Evolutionary conservation across 2,113 vertebrate species (phyloP).

Genomic region (Rhabdornis inornatus): DNA sequence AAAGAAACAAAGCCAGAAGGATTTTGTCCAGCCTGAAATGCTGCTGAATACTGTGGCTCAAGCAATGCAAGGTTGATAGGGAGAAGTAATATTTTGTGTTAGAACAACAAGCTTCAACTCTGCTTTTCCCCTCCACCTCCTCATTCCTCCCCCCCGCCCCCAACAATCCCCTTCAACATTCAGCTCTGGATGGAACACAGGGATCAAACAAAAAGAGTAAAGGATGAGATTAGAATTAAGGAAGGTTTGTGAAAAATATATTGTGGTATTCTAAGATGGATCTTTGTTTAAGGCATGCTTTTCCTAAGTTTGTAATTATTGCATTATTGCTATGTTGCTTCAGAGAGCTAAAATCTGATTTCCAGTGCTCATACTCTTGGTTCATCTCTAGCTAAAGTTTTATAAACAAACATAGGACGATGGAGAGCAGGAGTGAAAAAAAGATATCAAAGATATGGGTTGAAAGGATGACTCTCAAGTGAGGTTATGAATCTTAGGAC

Average conservation of each 20-base stretch:
- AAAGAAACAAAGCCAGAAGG: not conserved
- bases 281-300: not conserved
- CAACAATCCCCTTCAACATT: not conserved
- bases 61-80: not conserved
- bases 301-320: not conserved
- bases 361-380: not conserved
- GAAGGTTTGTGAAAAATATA: not conserved
- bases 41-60: not conserved
- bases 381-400: not conserved
- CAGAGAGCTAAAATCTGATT: not conserved
- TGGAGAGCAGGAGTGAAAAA: not conserved
- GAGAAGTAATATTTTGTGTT: not conserved
- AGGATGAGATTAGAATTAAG: not conserved
- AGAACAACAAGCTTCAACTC: not conserved
- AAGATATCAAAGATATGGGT: not conserved
- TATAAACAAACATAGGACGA: not conserved
- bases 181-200: not conserved
- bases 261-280: not conserved
- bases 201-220: not conserved
- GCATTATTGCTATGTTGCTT: not conserved
- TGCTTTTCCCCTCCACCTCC: not conserved
- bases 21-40: not conserved
- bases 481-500: not conserved
- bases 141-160: fast-evolving
- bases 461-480: not conserved